A percentile compares a stretch with the other conserved stretches of the same genome.
phyloP scores from a whole-genome alignment of 1,140 invertebrate species.

The Aporrectodea caliginosa region DNA sequence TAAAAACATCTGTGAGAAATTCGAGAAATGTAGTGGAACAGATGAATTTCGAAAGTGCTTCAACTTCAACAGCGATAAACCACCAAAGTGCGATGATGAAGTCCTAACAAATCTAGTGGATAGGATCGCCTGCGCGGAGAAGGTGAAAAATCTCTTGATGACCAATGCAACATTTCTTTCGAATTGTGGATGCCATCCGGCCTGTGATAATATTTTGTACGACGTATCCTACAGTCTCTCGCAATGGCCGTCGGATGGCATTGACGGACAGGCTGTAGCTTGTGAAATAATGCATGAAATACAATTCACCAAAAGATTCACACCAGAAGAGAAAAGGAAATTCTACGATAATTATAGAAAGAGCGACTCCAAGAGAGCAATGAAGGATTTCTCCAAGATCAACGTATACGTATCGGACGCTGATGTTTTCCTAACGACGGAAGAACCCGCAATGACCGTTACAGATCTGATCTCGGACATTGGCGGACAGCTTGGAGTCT shows the following conservation, averaged over 20 bases:
- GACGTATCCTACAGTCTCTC: constrained; percentile 32
- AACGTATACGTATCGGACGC: constrained; percentile 33
- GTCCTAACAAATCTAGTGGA: not conserved
- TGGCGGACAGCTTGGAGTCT: constrained; percentile 32
- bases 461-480: constrained; percentile 31
- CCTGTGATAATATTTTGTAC: constrained; percentile 31
- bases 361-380: not conserved
- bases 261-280: not conserved
- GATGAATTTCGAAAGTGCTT: not conserved
- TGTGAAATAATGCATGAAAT: not conserved
- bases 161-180: not conserved
- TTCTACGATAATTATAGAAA: not conserved
- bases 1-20: not conserved
- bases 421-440: constrained; percentile 32
- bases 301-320: not conserved
- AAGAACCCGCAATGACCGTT: constrained; percentile 26
- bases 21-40: not conserved
- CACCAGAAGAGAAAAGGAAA: not conserved
- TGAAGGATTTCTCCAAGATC: constrained; percentile 4
- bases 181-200: constrained; percentile 28
- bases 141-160: not conserved
- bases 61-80: not conserved
- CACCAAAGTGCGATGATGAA: not conserved
- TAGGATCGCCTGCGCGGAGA: not conserved
- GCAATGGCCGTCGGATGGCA: constrained; percentile 13